Conservation (phyloP, 2,888 invertebrate species). For the Sphaeridia pumilis region DNA sequence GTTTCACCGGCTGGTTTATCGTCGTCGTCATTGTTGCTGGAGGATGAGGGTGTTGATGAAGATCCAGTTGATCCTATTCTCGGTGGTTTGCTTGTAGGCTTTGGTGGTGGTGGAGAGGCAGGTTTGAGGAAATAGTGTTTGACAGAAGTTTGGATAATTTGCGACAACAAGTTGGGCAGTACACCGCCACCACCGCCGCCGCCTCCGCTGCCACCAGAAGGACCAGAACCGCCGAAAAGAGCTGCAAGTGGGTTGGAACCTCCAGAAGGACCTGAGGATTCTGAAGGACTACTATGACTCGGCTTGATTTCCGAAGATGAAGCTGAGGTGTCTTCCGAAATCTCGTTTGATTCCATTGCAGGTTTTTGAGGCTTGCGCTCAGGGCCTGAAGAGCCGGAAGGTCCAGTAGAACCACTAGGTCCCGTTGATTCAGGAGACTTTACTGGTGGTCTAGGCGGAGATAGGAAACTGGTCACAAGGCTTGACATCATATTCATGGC, state of each 20-base stretch:
- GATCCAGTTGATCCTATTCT: not conserved
- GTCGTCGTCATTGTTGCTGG: slow-evolving; percentile 4
- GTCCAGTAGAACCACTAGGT: slow-evolving; percentile 7
- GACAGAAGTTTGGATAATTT: slow-evolving; percentile 29
- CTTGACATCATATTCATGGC: slow-evolving; percentile 29
- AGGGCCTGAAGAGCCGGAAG: slow-evolving; percentile 6
- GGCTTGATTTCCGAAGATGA: slow-evolving; percentile 19
- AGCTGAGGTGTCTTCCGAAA: slow-evolving; percentile 17
- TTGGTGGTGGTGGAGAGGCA: slow-evolving; percentile 9
- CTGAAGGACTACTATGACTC: slow-evolving; percentile 15
- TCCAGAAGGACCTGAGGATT: not conserved
- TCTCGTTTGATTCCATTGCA: slow-evolving; percentile 24
- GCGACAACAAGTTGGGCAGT: slow-evolving; percentile 19
- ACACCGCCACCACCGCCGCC: slow-evolving; percentile 16
- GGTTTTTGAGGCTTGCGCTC: slow-evolving; percentile 8
- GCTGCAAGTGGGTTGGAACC: slow-evolving; percentile 2
- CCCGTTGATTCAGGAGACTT: slow-evolving; percentile 13
- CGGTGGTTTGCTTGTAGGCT: slow-evolving; percentile 5
- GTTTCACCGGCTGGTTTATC: not conserved
- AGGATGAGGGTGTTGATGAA: not conserved
- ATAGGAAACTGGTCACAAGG: slow-evolving; percentile 31
- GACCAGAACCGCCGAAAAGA: slow-evolving; percentile 4
- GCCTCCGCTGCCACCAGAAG: slow-evolving; percentile 5
- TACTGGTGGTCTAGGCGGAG: slow-evolving; percentile 25
- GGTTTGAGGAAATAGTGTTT: slow-evolving; percentile 23